phyloP scores from a whole-genome alignment of 2,888 invertebrate genomes.

The Furcula furcula region DNA sequence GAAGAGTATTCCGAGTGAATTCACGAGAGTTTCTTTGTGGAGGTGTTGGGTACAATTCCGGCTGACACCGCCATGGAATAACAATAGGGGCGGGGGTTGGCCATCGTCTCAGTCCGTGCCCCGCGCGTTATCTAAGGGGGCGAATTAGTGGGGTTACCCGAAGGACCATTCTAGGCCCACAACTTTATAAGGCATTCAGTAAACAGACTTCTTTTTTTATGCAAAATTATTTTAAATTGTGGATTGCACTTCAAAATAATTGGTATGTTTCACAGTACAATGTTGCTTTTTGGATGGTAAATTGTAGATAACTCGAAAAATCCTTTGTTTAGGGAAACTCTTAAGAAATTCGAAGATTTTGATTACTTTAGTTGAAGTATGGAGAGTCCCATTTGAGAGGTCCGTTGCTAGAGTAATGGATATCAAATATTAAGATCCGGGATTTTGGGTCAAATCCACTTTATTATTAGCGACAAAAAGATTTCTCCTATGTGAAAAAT shows the following conservation, averaged over 20 bases:
- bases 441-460: background rate
- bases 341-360: background rate
- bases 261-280: background rate
- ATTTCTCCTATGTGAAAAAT: background rate
- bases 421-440: background rate
- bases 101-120: conserved; percentile 11
- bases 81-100: conserved; percentile 42
- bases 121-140: conserved; percentile 35
- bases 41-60: conserved; percentile 48
- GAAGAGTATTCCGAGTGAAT: conserved; percentile 51
- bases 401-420: background rate
- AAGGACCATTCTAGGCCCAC: conserved; percentile 22
- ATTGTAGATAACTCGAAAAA: background rate
- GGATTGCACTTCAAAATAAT: background rate
- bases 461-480: background rate
- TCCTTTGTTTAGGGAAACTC: too few species aligned
- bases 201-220: conserved; percentile 13
- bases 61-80: conserved; percentile 41
- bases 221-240: background rate
- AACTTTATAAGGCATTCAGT: conserved; percentile 19
- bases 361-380: background rate
- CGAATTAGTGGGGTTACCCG: conserved; percentile 30
- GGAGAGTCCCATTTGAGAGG: background rate
- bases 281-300: background rate
- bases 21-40: conserved; percentile 51